Conservation (phyloP, 2,113 vertebrate genomes). For the Arenaria interpres region DNA sequence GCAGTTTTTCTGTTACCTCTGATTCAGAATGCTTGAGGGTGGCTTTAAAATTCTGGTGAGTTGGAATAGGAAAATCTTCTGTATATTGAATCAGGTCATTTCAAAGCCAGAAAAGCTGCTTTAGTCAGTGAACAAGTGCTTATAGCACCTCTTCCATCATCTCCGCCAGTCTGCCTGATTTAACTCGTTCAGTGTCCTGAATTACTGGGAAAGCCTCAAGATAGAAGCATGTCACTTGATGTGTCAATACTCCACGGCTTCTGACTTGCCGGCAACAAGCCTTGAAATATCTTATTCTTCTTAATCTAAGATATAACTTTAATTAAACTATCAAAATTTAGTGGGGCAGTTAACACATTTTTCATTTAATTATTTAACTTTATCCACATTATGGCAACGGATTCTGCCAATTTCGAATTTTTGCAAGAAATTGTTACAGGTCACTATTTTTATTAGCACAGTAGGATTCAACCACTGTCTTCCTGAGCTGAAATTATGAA, state of each 20-base stretch:
- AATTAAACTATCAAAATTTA: neutral
- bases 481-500: neutral
- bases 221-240: neutral
- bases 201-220: neutral
- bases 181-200: neutral
- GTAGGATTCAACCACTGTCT: neutral
- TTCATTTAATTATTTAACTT: neutral
- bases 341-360: neutral
- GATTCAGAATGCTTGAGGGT: constrained; percentile 24
- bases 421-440: neutral
- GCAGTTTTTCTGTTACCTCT: constrained; percentile 39
- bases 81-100: constrained; percentile 18
- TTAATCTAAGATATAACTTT: neutral
- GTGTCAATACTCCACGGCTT: neutral
- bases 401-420: neutral
- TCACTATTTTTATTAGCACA: neutral
- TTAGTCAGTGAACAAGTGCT: neutral
- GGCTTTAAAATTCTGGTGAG: constrained; percentile 32
- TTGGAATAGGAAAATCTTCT: neutral
- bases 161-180: neutral
- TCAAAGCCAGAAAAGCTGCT: constrained; percentile 23
- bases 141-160: constrained; percentile 17
- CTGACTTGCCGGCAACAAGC: neutral
- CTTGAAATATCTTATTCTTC: neutral
- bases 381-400: neutral